Conservation (phyloP, 2,888 invertebrate species). For the Oligia fasciuncula region DNA sequence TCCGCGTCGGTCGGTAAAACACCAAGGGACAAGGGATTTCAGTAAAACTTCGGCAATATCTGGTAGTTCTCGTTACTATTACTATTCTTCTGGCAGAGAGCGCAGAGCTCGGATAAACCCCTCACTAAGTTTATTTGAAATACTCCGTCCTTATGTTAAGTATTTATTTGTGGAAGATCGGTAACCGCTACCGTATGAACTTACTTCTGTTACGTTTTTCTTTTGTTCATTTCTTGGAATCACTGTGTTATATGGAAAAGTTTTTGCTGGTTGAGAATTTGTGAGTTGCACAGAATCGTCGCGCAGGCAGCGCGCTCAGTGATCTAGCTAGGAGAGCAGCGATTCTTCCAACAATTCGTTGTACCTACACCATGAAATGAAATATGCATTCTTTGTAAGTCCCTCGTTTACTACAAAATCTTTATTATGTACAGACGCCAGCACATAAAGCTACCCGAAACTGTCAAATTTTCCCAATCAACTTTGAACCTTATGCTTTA, state of each 20-base stretch:
- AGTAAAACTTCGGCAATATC: conserved; percentile 20
- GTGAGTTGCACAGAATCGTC: not conserved
- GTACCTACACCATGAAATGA: too few species aligned
- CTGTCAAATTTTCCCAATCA: too few species aligned
- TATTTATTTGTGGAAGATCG: conserved; percentile 31
- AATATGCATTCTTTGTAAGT: not conserved
- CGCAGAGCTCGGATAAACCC: conserved; percentile 2
- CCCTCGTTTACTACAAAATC: not conserved
- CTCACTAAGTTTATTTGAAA: conserved; percentile 35
- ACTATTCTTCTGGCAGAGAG: conserved; percentile 9
- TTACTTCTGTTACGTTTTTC: not conserved
- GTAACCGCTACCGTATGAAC: not conserved
- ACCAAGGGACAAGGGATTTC: conserved; percentile 12
- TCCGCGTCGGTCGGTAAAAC: not conserved
- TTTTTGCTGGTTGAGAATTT: not conserved
- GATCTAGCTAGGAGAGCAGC: not conserved
- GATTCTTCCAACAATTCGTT: too few species aligned
- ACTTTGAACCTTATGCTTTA: too few species aligned
- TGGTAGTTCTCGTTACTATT: conserved; percentile 1
- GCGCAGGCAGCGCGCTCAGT: not conserved
- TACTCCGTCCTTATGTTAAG: conserved; percentile 11
- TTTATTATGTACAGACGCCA: too few species aligned
- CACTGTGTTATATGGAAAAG: not conserved
- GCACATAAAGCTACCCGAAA: too few species aligned
- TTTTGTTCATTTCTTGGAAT: not conserved